phyloP scores from a whole-genome alignment of 2,888 invertebrate species.

The Xylophagus ater region DNA sequence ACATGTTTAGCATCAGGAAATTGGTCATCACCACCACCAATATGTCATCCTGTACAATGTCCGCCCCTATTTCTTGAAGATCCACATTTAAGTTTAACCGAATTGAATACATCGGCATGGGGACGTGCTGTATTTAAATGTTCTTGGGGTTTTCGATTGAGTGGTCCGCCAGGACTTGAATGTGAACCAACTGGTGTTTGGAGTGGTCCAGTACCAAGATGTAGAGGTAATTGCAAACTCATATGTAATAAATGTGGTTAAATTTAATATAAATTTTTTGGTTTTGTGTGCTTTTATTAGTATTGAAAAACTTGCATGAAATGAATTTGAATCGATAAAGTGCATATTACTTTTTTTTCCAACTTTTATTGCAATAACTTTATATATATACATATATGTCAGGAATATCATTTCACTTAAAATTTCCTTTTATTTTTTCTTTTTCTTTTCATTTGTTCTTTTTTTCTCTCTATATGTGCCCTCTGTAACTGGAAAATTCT shows the following conservation, averaged over 20 bases:
- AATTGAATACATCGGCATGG: constrained; percentile 71
- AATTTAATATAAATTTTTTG: too few species aligned
- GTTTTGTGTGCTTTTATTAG: too few species aligned
- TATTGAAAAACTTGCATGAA: too few species aligned
- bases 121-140: constrained; percentile 73
- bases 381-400: too few species aligned
- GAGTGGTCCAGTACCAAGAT: constrained; percentile 66
- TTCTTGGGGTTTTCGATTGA: constrained; percentile 69
- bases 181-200: constrained; percentile 70
- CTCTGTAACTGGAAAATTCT: constrained; percentile 2
- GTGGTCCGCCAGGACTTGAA: constrained; percentile 64
- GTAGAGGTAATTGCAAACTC: constrained; percentile 57
- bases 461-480: neutral
- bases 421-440: constrained; percentile 15
- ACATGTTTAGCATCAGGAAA: constrained; percentile 74
- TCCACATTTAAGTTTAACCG: constrained; percentile 60
- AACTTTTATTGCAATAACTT: too few species aligned
- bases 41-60: constrained; percentile 68
- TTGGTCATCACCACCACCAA: constrained; percentile 66
- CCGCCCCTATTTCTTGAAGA: constrained; percentile 56
- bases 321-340: too few species aligned
- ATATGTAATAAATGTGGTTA: too few species aligned
- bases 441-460: constrained; percentile 3
- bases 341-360: too few species aligned
- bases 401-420: too few species aligned